phyloP scores from a whole-genome alignment of 2,113 vertebrate species.

The Epinephelus moara region DNA sequence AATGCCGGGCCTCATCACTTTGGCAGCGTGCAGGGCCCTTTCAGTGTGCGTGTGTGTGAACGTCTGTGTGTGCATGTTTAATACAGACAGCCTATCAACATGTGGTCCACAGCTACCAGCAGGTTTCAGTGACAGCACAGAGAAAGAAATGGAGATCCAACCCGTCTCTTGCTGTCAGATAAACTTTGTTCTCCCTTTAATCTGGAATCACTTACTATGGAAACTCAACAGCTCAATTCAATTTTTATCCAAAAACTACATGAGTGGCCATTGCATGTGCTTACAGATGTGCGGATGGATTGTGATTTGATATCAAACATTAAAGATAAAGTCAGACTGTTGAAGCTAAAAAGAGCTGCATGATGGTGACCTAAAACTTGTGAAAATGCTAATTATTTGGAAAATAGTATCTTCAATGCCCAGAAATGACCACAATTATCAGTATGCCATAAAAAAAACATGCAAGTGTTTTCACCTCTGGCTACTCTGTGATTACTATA shows the following conservation, averaged over 20 bases:
- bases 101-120: slow-evolving; percentile 51
- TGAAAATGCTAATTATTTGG: neutral
- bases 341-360: neutral
- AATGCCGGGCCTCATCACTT: slow-evolving; percentile 90
- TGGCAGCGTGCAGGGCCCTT: slow-evolving; percentile 79
- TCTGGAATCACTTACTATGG: slow-evolving; percentile 48
- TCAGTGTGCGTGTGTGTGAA: slow-evolving; percentile 20
- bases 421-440: too few species aligned
- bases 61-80: slow-evolving; percentile 22
- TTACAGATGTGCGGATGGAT: neutral
- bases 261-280: slow-evolving; percentile 1
- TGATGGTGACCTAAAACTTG: too few species aligned
- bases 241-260: neutral
- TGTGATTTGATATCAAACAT: neutral
- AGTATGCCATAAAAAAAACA: too few species aligned
- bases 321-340: neutral
- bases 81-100: slow-evolving; percentile 70
- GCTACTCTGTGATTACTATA: too few species aligned
- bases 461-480: too few species aligned
- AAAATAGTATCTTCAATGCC: neutral
- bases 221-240: slow-evolving; percentile 18
- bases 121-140: slow-evolving; percentile 54
- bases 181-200: slow-evolving; percentile 43
- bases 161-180: slow-evolving; percentile 59
- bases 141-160: slow-evolving; percentile 81